Percentiles rank a stretch among this genome's conserved stretches.
Conservation (phyloP, 2,113 vertebrate species). For the Callipepla californica region DNA sequence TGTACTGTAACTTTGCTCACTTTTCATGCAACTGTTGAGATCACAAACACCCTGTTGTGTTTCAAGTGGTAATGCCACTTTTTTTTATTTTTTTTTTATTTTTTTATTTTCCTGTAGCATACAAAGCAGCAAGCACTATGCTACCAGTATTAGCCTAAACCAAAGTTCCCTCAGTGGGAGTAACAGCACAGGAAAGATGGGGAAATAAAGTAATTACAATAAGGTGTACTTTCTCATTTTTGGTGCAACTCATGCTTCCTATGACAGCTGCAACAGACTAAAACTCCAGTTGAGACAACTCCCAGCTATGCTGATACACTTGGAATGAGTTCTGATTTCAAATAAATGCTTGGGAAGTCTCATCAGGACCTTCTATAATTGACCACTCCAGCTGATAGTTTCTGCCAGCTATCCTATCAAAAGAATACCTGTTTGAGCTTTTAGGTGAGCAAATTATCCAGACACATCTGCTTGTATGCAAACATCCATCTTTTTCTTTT, state of each 20-base stretch:
- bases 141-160: neutral
- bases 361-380: neutral
- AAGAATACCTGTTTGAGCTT: neutral
- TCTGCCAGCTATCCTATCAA: neutral
- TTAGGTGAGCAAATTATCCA: neutral
- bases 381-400: neutral
- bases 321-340: neutral
- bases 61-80: neutral
- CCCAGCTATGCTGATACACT: neutral
- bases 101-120: neutral
- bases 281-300: neutral
- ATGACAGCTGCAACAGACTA: neutral
- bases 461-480: neutral
- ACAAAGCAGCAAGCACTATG: fast-evolving
- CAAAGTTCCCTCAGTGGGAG: neutral
- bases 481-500: neutral
- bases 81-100: too few species aligned
- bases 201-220: neutral
- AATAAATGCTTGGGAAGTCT: neutral
- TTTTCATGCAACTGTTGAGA: neutral
- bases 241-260: fast-evolving
- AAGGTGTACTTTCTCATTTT: neutral
- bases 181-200: neutral
- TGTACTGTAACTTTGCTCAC: too few species aligned
- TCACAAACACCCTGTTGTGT: neutral